Base-by-base conservation (phyloP, 2,797 vertebrate species). In the Gambelia wislizenii region DNA sequence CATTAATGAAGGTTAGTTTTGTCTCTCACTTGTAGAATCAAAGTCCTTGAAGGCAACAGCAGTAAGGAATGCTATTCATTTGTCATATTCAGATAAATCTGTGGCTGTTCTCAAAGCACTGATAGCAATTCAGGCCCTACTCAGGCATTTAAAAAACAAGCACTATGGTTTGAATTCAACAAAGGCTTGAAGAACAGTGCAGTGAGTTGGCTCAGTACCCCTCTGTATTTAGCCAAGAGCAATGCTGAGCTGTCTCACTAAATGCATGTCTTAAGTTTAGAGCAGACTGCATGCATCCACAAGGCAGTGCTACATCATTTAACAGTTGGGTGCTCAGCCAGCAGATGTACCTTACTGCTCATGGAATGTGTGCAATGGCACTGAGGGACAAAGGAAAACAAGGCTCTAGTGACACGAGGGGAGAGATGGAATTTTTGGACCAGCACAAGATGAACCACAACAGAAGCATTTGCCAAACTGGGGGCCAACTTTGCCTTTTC, bases 381-480 rank as follows among this genome's bases (percentile, higher is more conserved):
- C 64, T 20, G 36, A 20, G 67, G 30, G 67, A 39, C 64, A 84
- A 56, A 89, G 44, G 81, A 77, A 88, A 52, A 77, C 84, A 76
- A 75, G 72, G 75, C 10, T 86, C 75, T 39, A 79, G 59, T 67
- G 44, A 44, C 44, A 83, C 3, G 47, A 78, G 27, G 59, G 6
- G 52, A 78, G 74, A 44, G 59, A n/a, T 70, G 59, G 77, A 42
- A 69, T 70, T 69, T 30, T n/a, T 78, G 49, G 49, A 78, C 27
- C 81, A 77, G 27, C 30, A 54, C 61, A 78, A 88, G 36, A 83
- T 84, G 42, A 84, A 77, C n/a, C 25, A 36, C 78, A 87, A 30
- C 59, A 83, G 69, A 33, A 54, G 36, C 33, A 87, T 59, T 14
- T 87, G 33, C 69, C 69, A 82, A 61, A 49, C 30, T 4, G 12